Percentiles rank a stretch among this genome's conserved stretches.
Evolutionary conservation across 2,888 invertebrate species (phyloP).

Genomic region (Seira musarum): DNA sequence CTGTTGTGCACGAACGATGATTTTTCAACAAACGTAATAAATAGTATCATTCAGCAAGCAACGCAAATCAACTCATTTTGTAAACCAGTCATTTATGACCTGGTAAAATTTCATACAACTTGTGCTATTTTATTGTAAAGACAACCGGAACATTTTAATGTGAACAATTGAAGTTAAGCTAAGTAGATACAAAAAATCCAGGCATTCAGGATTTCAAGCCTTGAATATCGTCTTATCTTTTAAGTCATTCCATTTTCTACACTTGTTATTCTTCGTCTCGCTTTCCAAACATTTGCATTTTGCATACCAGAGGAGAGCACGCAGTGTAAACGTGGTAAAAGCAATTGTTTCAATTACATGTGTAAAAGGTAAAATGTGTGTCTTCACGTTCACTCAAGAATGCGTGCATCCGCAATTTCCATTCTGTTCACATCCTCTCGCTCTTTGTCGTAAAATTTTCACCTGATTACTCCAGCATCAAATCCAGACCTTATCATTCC

Average conservation of each 20-base stretch:
- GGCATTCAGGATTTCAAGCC: background rate
- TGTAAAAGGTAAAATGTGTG: background rate
- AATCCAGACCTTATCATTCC: background rate
- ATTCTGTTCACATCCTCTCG: background rate
- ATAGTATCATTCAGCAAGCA: no score
- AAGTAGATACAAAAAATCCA: background rate
- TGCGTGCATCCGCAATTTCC: background rate
- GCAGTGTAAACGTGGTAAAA: background rate
- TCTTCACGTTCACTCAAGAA: background rate
- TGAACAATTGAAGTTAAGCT: no score
- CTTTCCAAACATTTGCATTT: background rate
- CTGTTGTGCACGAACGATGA: no score
- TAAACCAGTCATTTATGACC: no score
- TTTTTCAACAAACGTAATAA: no score
- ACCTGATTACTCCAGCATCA: slow-evolving; percentile 4
- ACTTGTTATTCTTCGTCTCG: background rate
- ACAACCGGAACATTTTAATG: no score
- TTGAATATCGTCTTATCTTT: background rate
- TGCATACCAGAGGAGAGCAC: background rate
- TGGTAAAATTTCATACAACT: no score
- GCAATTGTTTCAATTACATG: no score
- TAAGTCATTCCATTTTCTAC: background rate
- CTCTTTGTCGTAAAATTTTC: background rate
- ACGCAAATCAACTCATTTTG: no score
- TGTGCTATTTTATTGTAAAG: no score